These are phyloP conservation scores for Moxostoma hubbsi DNA, from an alignment of 2,797 vertebrate genomes.

Conservation along the genomic window DNA sequence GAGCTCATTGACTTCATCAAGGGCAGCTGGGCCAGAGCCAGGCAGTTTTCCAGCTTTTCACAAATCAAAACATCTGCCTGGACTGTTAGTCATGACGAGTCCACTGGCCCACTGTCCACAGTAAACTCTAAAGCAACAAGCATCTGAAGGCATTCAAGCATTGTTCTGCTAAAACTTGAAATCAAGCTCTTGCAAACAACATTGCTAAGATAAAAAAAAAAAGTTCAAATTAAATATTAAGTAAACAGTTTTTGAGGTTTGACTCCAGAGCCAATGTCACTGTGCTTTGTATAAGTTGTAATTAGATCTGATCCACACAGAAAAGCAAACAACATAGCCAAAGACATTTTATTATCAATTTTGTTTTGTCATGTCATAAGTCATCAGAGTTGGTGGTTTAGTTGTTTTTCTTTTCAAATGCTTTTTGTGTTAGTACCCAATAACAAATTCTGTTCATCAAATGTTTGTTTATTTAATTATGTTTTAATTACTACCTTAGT, in stretches of 20 bases:
- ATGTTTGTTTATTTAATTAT: neutral
- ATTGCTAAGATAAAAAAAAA: neutral
- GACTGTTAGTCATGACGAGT: neutral
- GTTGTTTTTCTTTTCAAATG: neutral
- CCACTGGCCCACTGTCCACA: neutral
- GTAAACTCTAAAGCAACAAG: neutral
- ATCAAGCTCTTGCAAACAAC: conserved; percentile 18
- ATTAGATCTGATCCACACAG: conserved; percentile 20
- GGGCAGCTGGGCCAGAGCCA: conserved; percentile 56
- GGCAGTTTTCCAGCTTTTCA: conserved; percentile 15
- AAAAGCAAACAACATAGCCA: conserved; percentile 25
- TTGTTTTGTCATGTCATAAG: neutral
- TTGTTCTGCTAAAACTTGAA: conserved; percentile 20
- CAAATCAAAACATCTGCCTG: conserved; percentile 43
- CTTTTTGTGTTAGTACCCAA: neutral
- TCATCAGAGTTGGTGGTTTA: conserved; percentile 18
- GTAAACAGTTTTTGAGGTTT: conserved; percentile 21
- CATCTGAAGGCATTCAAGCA: neutral
- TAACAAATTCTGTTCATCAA: neutral
- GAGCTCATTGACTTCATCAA: conserved; percentile 73
- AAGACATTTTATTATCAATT: conserved; percentile 4
- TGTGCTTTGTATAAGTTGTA: neutral
- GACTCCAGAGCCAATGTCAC: conserved; percentile 12
- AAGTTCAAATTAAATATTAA: conserved; percentile 8
- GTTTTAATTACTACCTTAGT: neutral